Percentiles rank a stretch among this genome's conserved stretches.
Conservation (phyloP, 2,797 vertebrate genomes). For the Galago senegalensis region DNA sequence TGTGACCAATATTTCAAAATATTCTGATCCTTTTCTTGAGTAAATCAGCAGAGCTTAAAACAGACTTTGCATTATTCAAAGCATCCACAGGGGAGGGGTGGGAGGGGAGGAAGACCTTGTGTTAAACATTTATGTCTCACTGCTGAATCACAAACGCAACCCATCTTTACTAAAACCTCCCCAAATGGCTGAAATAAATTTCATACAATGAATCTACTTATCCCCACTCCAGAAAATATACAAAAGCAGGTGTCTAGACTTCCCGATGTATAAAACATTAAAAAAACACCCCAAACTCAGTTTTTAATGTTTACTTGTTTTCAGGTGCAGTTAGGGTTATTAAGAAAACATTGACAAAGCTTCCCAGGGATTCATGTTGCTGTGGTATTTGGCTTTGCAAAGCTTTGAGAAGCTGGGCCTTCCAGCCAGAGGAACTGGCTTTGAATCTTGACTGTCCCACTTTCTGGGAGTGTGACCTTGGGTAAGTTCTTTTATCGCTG, state of each 20-base stretch:
- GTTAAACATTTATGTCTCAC: conserved; percentile 86
- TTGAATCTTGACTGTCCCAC: neutral
- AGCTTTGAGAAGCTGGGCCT: neutral
- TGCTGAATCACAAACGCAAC: conserved; percentile 81
- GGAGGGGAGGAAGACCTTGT: conserved; percentile 77
- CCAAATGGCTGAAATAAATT: conserved; percentile 86
- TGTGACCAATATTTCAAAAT: conserved; percentile 84
- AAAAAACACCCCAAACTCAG: conserved; percentile 26
- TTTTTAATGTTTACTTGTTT: conserved; percentile 88
- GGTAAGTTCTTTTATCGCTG: neutral
- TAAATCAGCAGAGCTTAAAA: conserved; percentile 85
- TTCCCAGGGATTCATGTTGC: conserved; percentile 20
- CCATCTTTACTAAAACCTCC: conserved; percentile 87
- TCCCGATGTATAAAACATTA: conserved; percentile 70
- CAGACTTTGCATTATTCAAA: conserved; percentile 85
- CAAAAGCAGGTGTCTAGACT: conserved; percentile 88
- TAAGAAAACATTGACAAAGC: conserved; percentile 75
- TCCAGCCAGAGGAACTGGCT: neutral
- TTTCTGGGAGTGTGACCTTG: neutral
- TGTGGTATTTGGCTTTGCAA: conserved; percentile 5
- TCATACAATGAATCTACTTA: conserved; percentile 85
- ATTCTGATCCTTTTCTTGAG: conserved; percentile 78
- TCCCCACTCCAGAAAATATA: conserved; percentile 86
- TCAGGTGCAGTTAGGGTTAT: conserved; percentile 81
- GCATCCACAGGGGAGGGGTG: conserved; percentile 50